Conservation (phyloP, 1,140 invertebrate species). For the Aphelenchoides besseyi region DNA sequence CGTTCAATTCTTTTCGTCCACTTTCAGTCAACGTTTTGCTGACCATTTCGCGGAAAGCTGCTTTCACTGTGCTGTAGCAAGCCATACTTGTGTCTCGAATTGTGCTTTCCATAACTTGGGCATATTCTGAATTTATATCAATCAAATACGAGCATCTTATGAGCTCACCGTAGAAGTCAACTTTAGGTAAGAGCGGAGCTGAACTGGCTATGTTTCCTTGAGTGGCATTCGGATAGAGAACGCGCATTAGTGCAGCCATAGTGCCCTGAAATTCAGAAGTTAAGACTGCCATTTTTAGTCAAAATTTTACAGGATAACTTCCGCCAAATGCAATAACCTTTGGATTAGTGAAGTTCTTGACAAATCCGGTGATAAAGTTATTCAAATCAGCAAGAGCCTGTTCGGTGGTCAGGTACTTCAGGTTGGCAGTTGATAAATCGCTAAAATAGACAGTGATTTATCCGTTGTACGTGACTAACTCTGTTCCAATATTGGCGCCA, state of each 20-base stretch:
- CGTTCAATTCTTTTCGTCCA: conserved; percentile 13
- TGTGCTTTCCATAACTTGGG: not conserved
- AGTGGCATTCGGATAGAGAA: not conserved
- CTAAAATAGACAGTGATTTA: not conserved
- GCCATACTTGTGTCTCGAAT: not conserved
- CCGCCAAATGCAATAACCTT: not conserved
- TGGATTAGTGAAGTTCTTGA: not conserved
- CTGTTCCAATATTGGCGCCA: not conserved
- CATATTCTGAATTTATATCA: not conserved
- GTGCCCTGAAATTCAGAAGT: not conserved
- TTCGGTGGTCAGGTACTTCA: conserved; percentile 5
- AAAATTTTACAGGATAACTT: conserved; percentile 14
- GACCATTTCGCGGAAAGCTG: conserved; percentile 26
- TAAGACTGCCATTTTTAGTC: not conserved
- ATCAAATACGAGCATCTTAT: not conserved
- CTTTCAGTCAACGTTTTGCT: conserved; percentile 17
- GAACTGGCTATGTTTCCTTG: not conserved
- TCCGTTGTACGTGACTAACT: not conserved
- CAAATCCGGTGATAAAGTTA: not conserved
- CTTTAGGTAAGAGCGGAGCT: not conserved
- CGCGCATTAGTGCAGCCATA: not conserved
- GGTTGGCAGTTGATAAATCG: not conserved
- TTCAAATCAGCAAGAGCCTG: conserved; percentile 5
- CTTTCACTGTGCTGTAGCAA: conserved; percentile 22
- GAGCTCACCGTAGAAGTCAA: conserved; percentile 5